phyloP scores from a whole-genome alignment of 2,113 vertebrate genomes.

The Tachycineta bicolor region DNA sequence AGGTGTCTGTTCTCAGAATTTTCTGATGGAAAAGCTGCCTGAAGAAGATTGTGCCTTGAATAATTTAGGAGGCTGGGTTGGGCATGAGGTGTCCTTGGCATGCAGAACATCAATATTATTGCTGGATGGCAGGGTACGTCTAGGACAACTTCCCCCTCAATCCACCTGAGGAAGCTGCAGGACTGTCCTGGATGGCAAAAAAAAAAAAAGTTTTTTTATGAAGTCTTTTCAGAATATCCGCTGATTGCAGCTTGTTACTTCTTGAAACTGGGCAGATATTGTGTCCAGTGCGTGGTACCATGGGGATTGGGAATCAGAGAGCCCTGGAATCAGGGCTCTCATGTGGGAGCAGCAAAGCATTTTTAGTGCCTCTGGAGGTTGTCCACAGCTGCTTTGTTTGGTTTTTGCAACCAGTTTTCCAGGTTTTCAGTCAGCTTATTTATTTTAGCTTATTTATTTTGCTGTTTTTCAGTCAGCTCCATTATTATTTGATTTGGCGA shows the following conservation, averaged over 20 bases:
- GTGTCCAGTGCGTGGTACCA: background rate
- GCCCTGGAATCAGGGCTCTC: background rate
- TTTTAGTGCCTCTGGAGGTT: background rate
- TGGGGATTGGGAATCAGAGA: no score
- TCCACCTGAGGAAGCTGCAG: background rate
- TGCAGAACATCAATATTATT: background rate
- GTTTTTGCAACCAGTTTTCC: no score
- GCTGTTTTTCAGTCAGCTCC: background rate
- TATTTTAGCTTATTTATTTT: no score
- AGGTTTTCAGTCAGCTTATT: background rate
- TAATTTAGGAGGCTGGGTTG: slow-evolving; percentile 16
- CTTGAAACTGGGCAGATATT: background rate
- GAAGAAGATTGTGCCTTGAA: slow-evolving; percentile 25
- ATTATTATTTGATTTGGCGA: background rate
- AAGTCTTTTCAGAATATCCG: background rate
- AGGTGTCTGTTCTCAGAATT: slow-evolving; percentile 35
- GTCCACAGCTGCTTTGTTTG: background rate
- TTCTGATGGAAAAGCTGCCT: slow-evolving; percentile 16
- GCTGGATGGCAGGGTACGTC: background rate
- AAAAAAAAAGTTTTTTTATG: background rate
- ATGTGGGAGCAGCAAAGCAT: background rate
- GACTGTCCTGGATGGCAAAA: background rate
- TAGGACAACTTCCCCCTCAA: background rate
- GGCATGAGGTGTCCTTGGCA: background rate
- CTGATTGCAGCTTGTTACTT: background rate